A percentile compares a stretch with the other conserved stretches of the same genome.
Evolutionary conservation across 2,888 invertebrate genomes (phyloP).

Genomic region (Drosophila recens): DNA sequence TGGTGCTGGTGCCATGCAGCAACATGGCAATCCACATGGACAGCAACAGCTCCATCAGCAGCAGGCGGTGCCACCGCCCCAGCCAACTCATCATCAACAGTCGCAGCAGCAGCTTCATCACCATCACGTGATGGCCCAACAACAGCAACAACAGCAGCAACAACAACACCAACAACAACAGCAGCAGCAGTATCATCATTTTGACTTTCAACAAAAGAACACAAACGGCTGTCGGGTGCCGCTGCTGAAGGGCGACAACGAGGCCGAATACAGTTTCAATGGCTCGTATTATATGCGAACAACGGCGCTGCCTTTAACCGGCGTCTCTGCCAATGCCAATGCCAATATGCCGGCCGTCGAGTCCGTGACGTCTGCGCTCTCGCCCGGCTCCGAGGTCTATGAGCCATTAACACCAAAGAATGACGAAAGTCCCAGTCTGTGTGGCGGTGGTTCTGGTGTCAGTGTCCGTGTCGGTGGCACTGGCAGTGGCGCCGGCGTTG

Average conservation of each 20-base stretch:
- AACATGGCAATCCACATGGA: constrained; percentile 45
- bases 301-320: constrained; percentile 46
- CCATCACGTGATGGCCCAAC: constrained; percentile 45
- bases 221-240: constrained; percentile 55
- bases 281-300: constrained; percentile 67
- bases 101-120: constrained; percentile 55
- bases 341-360: constrained; percentile 46
- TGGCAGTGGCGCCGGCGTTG: constrained; percentile 26
- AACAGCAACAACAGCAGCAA: constrained; percentile 42
- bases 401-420: constrained; percentile 79
- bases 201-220: constrained; percentile 63
- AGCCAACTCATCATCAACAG: constrained; percentile 28
- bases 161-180: constrained; percentile 49
- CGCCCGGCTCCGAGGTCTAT: constrained; percentile 73
- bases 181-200: constrained; percentile 65
- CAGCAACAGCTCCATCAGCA: constrained; percentile 51
- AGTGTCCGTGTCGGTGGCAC: constrained; percentile 45
- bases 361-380: constrained; percentile 62
- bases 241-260: constrained; percentile 66
- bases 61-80: constrained; percentile 27
- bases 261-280: constrained; percentile 71
- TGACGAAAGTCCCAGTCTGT: constrained; percentile 74
- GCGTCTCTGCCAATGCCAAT: constrained; percentile 43
- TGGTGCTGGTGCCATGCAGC: constrained; percentile 27
- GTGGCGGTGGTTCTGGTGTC: constrained; percentile 56